Evolutionary conservation across 2,888 invertebrate species (phyloP).

Genomic region (Cataglyphis albicans): DNA sequence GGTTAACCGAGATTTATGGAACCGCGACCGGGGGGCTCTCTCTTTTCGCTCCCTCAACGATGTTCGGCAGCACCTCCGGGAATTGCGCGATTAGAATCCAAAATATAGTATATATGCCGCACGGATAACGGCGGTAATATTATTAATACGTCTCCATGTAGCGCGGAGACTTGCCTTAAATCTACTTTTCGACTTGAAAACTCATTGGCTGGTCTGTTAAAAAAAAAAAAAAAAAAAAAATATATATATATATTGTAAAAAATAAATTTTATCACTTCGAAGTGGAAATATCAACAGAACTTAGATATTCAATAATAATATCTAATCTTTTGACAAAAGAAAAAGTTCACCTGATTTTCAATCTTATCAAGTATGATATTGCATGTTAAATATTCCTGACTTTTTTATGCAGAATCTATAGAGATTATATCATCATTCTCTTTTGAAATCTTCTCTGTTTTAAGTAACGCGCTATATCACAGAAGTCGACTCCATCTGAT

Average conservation of each 20-base stretch:
- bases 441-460: background rate
- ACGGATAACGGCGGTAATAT: conserved; percentile 24
- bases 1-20: conserved; percentile 85
- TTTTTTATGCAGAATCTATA: background rate
- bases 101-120: conserved; percentile 16
- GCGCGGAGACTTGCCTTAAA: background rate
- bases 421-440: background rate
- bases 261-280: background rate
- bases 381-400: conserved; percentile 5
- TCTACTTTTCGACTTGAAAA: background rate
- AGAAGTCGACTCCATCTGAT: background rate
- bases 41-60: conserved; percentile 63
- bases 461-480: background rate
- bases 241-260: background rate
- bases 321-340: background rate
- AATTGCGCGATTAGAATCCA: conserved; percentile 51
- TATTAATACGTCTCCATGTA: background rate
- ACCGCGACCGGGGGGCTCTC: conserved; percentile 47
- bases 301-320: background rate
- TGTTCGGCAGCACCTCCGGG: conserved; percentile 63
- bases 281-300: background rate
- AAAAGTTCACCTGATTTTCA: background rate
- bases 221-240: background rate
- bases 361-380: background rate
- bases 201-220: background rate